Percentiles rank a stretch among this genome's conserved stretches.
Conservation (phyloP, 2,888 invertebrate species). For the Scelioninae gen. 1 region DNA sequence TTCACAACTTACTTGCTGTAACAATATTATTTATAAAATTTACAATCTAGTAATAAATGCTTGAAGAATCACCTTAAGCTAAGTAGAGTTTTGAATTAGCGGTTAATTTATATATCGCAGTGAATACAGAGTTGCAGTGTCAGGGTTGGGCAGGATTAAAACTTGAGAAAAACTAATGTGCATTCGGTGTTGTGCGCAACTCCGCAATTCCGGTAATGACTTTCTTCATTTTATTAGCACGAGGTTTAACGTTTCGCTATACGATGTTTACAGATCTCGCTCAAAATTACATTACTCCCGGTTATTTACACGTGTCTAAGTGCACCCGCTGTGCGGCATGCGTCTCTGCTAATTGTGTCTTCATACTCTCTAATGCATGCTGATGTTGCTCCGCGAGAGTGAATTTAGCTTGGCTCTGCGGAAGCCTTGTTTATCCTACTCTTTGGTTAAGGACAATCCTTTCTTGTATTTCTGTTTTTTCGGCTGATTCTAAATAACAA, state of each 20-base stretch:
- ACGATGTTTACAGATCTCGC: conserved; percentile 48
- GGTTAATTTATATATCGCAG: too few species aligned
- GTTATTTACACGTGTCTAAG: conserved; percentile 61
- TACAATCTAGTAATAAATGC: too few species aligned
- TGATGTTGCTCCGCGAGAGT: conserved; percentile 30
- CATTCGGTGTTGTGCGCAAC: neutral
- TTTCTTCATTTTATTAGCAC: conserved; percentile 40
- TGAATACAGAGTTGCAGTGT: too few species aligned
- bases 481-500: neutral
- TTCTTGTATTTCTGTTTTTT: neutral
- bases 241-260: conserved; percentile 42
- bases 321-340: conserved; percentile 37
- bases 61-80: too few species aligned
- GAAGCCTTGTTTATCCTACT: conserved; percentile 1
- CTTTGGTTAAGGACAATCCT: neutral
- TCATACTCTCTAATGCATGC: conserved; percentile 42
- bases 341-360: conserved; percentile 56
- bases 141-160: too few species aligned
- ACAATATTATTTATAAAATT: too few species aligned
- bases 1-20: too few species aligned
- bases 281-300: conserved; percentile 53
- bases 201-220: conserved; percentile 27
- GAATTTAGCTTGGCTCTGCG: conserved; percentile 16
- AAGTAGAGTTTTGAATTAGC: too few species aligned
- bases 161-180: too few species aligned